Evolutionary conservation across 2,113 vertebrate genomes (phyloP).

Genomic region (Pagrus major): DNA sequence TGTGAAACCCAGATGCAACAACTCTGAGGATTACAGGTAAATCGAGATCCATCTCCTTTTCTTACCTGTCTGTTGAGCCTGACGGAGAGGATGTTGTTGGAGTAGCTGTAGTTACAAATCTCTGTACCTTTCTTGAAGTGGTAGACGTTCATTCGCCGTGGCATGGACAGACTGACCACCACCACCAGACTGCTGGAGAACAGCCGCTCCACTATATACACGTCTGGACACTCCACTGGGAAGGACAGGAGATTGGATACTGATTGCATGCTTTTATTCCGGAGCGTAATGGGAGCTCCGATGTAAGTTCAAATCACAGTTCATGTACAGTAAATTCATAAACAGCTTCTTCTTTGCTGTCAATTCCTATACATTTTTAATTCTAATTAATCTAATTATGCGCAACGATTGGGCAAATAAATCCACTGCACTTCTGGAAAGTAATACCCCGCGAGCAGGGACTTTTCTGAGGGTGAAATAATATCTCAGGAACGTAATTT

Average conservation of each 20-base stretch:
- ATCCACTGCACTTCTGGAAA: too few species aligned
- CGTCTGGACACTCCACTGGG: constrained; percentile 91
- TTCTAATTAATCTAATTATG: too few species aligned
- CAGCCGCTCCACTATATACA: constrained; percentile 95
- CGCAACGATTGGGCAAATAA: too few species aligned
- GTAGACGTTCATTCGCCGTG: constrained; percentile 94
- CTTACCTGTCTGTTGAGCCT: constrained; percentile 93
- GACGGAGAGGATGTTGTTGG: constrained; percentile 92
- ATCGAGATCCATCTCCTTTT: neutral
- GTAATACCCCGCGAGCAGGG: too few species aligned
- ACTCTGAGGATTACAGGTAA: neutral
- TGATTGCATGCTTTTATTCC: neutral
- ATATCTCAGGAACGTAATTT: too few species aligned
- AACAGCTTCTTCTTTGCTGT: neutral
- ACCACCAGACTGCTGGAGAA: constrained; percentile 98
- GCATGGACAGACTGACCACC: constrained; percentile 92
- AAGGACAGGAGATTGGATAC: neutral
- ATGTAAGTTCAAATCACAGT: neutral
- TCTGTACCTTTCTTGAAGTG: constrained; percentile 98
- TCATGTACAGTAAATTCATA: neutral
- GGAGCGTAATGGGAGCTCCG: neutral
- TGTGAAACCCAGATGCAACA: neutral
- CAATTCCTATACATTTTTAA: neutral
- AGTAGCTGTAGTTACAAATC: constrained; percentile 98
- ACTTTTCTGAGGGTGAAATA: too few species aligned